Base-by-base conservation (phyloP, 2,888 invertebrate species). In the Piscicola geometra region DNA sequence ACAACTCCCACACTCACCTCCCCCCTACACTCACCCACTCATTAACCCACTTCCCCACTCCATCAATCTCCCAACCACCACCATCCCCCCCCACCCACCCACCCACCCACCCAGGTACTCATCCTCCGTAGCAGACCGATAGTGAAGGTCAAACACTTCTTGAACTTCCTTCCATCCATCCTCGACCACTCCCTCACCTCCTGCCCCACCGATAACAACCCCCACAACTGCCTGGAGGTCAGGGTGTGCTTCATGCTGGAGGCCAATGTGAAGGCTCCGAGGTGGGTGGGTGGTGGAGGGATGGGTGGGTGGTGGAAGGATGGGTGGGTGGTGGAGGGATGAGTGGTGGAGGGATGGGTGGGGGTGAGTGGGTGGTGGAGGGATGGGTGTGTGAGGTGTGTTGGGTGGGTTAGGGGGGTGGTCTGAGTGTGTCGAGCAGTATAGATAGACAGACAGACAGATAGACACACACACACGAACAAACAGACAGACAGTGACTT, bases 51-150 rank as follows among this genome's bases (percentile, higher is more conserved):
- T 9, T 15, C 41, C 41, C n/a, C n/a, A n/a, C n/a, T 9, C 41
- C 41, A 41, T 9, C 5, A 41, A 41, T 5, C 41, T 15, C 41
- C 41, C 41, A 41, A 41, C n/a, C 5, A 56, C 60, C 5, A 9
- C 60, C 60, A 56, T 18, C 9, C 9, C 21, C 25, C 25, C 60
- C n/a, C 5, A 56, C 9, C 5, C 60, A 5, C 21, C 25, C 60
- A 56, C 21, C 9, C 60, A 3, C 5, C 5, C 60, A 5, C 21
- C 21, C 60, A 56, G n/a, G 85, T 84, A 15, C 79, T 82, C 5
- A 32, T 77, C 15, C 88, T 94, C 74, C 88, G 93, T 80, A 90
- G 95, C 0, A 89, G 94, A 77, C 94, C 95, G 52, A 94, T 97
- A 77, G 93, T 95, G 80, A 92, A 92, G 81, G 93, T 97, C 71